Conservation (phyloP, 2,888 invertebrate genomes). For the Digitonthophagus gazella region DNA sequence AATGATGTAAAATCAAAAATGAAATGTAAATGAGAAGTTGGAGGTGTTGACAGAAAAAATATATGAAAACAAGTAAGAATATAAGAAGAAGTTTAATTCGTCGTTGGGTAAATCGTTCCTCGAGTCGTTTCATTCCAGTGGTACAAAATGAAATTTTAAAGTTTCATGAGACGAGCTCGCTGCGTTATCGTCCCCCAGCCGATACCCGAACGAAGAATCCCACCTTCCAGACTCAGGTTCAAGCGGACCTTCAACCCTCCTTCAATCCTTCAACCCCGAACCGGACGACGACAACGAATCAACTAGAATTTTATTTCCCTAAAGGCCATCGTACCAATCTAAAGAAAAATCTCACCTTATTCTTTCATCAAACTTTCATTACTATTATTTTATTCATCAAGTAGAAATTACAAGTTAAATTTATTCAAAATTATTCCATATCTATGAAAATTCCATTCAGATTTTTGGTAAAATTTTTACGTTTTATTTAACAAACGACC, state of each 20-base stretch:
- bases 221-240: constrained; percentile 5
- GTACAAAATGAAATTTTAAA: constrained; percentile 40
- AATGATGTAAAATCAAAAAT: no score
- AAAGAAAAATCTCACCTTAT: no score
- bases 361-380: no score
- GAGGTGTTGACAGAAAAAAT: not conserved
- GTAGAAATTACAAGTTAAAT: no score
- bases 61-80: not conserved
- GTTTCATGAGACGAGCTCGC: constrained; percentile 36
- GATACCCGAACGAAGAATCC: constrained; percentile 24
- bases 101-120: constrained; percentile 10
- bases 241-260: no score
- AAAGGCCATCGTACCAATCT: not conserved
- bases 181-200: constrained; percentile 36
- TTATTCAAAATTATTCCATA: not conserved
- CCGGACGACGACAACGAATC: constrained; percentile 7
- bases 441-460: not conserved
- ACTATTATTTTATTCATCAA: not conserved
- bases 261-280: not conserved
- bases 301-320: constrained; percentile 17
- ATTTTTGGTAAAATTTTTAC: no score
- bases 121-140: constrained; percentile 31
- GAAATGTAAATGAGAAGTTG: no score
- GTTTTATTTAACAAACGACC: no score
- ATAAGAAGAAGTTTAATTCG: constrained; percentile 1